Base-by-base conservation (phyloP, 2,113 vertebrate species). In the Anolis carolinensis region DNA sequence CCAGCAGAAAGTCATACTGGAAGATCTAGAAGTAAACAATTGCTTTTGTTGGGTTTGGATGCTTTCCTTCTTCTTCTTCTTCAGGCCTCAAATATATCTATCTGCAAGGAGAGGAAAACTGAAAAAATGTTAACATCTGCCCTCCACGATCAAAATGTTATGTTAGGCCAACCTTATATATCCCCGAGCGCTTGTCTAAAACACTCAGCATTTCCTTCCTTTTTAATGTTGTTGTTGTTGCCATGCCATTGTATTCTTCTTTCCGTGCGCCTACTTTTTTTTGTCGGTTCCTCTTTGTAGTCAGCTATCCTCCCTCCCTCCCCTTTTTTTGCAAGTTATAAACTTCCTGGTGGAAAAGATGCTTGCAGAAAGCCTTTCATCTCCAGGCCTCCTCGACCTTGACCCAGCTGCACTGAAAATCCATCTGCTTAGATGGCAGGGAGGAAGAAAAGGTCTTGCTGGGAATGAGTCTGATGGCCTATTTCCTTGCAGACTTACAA, bases 331-430 rank as follows among this genome's bases (percentile, higher is more conserved):
- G 50, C 5, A n/a, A 55, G 32, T n/a, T 21, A 48, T 63, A 81
- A 86, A 87, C 85, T 36, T 82, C 25, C 77, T 75, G 0, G n/a
- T 48, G 27, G 55, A 34, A 55, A 87, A 87, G 25, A 34, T 3
- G 27, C n/a, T 78, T 91, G 67, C 75, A 62, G 74, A 80, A 89
- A 0, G 23, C 82, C 72, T 82, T 73, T 67, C 86, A 48, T 87
- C 36, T 20, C 52, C 62, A n/a, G 73, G 50, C 63, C 71, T 90
- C 39, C 44, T 1, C 52, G 77, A 25, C 80, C 78, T 79, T 90
- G 84, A 82, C 23, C 74, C 7, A 74, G 27, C 77, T 63, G 0
- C 5, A 0, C 0, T 0, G 73, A 70, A 84, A 89, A 83, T 81
- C 68, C 21, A 0, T 68, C 52, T 68, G 82, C 79, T 87, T 67